phyloP scores from a whole-genome alignment of 30 jellyfish, hydroid and myxozoan genomes.

The Turritopsis dohrnii region DNA sequence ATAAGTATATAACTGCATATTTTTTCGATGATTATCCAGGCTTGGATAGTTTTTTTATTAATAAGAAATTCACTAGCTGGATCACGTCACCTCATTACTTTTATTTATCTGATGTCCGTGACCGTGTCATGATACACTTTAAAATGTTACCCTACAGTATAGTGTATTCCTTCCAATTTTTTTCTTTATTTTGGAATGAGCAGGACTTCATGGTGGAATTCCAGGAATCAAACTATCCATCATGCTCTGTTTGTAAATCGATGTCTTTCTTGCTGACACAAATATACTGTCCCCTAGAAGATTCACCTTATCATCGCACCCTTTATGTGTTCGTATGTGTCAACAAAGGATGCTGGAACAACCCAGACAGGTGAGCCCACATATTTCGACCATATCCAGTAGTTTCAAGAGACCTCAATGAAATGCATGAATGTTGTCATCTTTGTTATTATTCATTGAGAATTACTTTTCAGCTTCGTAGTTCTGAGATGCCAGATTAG shows the following conservation, averaged over 20 bases:
- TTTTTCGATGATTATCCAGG: no score
- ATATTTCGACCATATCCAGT: no score
- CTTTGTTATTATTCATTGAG: no score
- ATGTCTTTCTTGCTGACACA: conserved; percentile 39
- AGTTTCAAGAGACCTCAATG: no score
- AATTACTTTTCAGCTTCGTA: not conserved
- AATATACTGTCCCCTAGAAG: conserved; percentile 65
- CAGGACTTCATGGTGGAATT: conserved; percentile 71
- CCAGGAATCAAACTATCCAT: conserved; percentile 38
- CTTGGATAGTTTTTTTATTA: no score
- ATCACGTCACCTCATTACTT: not conserved
- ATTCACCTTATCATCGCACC: conserved; percentile 54
- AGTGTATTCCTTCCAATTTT: not conserved
- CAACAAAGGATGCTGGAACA: conserved; percentile 15
- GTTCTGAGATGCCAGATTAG: not conserved
- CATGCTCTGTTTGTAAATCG: conserved; percentile 31
- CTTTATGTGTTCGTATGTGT: conserved; percentile 59
- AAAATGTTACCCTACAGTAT: no score
- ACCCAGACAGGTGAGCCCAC: conserved; percentile 38
- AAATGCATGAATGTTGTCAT: no score
- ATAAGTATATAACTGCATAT: no score
- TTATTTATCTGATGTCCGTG: no score
- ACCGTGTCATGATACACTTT: no score
- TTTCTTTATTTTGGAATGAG: not conserved
- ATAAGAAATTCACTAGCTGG: no score